Evolutionary conservation across 2,113 vertebrate species (phyloP), one percentile per base, ranked within the genome.

Genomic region (Spea bombifrons): DNA sequence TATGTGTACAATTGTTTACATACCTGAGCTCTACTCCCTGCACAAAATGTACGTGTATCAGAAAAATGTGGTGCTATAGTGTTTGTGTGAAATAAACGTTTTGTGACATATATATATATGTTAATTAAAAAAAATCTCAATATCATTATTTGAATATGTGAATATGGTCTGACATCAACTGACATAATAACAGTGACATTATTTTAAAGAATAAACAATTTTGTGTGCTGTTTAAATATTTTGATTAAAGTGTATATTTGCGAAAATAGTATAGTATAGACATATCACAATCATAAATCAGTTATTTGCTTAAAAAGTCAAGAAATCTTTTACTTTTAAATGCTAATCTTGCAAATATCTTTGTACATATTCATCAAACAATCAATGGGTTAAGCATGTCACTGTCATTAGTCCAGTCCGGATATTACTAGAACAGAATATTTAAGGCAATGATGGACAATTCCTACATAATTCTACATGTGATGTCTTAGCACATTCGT

Each of bases 1-100:
- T 7, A 0, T 66, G 70, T 73, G 43, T 72, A 78, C 47, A 72
- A 45, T 61, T 79, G 59, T 79, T 73, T 79, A 73, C 68, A 79
- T 79, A 55, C 76, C 76, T 79, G 76, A 79, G 77, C 70, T 43
- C 69, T 46, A 66, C 63, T 47, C 45, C 48, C 61, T 65, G 61
- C 66, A 78, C 13, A 78, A 78, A 59, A 66, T 30, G 65, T 3
- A 64, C 55, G 55, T 57, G 44, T 17, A 71, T 71, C n/a, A 52
- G 55, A 73, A 53, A 47, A 50, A 8, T 50, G 15, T 50, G 50
- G 67, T 49, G 47, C 67, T 16, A 47, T 49, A 13, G 15, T 1
- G 7, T 70, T 47, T n/a, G 47, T 15, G 17, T 5, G 17, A 15
- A 70, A 68, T 45, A 46, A 13, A 68, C 15, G 44, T 68, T n/a